Evolutionary conservation across 2,888 invertebrate genomes (phyloP), one percentile per base, ranked within the genome.

Genomic region (Gymnocheta viridis): DNA sequence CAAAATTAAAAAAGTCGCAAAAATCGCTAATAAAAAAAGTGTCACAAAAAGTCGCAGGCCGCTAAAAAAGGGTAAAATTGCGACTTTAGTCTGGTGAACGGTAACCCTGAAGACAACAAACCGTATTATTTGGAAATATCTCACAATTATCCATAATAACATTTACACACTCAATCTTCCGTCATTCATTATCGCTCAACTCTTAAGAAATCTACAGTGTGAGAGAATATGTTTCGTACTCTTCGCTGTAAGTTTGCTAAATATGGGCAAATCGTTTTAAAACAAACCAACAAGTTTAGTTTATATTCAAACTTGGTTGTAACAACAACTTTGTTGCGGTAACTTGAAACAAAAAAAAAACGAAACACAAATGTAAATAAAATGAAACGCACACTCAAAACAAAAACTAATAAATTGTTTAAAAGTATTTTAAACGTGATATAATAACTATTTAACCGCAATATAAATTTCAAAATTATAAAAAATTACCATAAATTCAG

Each of bases 281-380:
- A 79, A 64, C 10, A 27, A 62, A 41, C 27, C 24, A 72, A 60
- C 67, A 78, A 72, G 35, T 56, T 79, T 47, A 79, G 84, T 84
- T 84, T 14, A 69, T 44, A 38, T 62, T 69, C 19, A 81, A 81
- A 73, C 77, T 73, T 78, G 72, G 73, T 58, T 56, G 72, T 73
- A 69, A 49, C 67, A 81, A 74, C 78, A 81, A 58, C 84, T 38
- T 14, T 22, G 38, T 35, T 32, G 29, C 84, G 81, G 72, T 2
- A 35, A 29, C n/a, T 3, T 47, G 4, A 12, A 4, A 35, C 7
- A 35, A 49, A 17, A 60, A 9, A 3, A 60, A 58, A 56, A 14
- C 49, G 44, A 27, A n/a, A 47, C 29, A 22, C n/a, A 38, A 32
- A 49, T 62, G 51, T 62, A 47, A 69, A 76, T 17, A 41, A 29